A percentile compares a stretch with the other conserved stretches of the same genome.
phyloP scores from a whole-genome alignment of 2,888 invertebrate species.

The Malachius bipustulatus region DNA sequence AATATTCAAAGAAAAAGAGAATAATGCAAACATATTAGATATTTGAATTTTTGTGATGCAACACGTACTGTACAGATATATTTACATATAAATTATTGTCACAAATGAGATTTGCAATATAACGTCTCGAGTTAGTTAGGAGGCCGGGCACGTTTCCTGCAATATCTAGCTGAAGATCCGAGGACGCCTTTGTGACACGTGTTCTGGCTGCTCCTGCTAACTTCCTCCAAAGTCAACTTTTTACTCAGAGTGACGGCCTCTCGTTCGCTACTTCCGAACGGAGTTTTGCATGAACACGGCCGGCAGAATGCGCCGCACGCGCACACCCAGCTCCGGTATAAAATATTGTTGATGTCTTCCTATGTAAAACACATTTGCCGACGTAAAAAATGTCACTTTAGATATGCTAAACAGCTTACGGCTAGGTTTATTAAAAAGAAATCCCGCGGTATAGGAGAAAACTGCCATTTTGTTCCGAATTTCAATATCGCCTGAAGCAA shows the following conservation, averaged over 20 bases:
- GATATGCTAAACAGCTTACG: background rate
- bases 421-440: background rate
- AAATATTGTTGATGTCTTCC: background rate
- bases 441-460: too few relatives aligned
- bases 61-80: conserved; percentile 33
- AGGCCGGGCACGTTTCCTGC: conserved; percentile 29
- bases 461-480: too few relatives aligned
- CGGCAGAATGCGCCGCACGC: conserved; percentile 2
- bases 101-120: conserved; percentile 38
- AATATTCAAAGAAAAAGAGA: conserved; percentile 16
- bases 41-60: conserved; percentile 28
- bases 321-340: background rate
- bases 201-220: conserved; percentile 29
- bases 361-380: background rate
- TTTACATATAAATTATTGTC: conserved; percentile 39
- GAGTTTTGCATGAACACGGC: conserved; percentile 25
- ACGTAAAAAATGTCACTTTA: background rate
- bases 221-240: conserved; percentile 30
- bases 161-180: conserved; percentile 30
- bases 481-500: too few relatives aligned
- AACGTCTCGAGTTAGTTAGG: conserved; percentile 29
- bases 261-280: conserved; percentile 25
- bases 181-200: conserved; percentile 30
- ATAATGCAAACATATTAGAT: conserved; percentile 19
- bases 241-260: conserved; percentile 27